Evolutionary conservation across 1,140 invertebrate species (phyloP).

Genomic region (Telenomus remus): DNA sequence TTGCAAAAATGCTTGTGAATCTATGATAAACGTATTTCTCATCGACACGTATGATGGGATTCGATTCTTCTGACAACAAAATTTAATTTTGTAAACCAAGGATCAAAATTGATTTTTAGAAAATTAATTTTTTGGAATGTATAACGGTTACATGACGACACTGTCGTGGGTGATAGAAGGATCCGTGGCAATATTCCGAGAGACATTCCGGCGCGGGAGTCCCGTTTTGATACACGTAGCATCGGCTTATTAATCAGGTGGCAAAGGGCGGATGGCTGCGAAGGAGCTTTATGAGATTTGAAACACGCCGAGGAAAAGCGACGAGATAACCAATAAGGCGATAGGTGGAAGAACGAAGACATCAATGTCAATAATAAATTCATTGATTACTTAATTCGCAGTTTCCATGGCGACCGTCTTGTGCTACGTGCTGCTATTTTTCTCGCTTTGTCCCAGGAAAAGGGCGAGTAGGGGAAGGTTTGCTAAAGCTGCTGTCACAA

Average conservation of each 20-base stretch:
- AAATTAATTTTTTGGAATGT: conserved; percentile 26
- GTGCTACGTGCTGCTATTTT: conserved; percentile 68
- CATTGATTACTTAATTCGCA: conserved; percentile 75
- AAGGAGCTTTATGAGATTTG: conserved; percentile 68
- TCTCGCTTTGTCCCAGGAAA: conserved; percentile 65
- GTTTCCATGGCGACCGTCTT: conserved; percentile 72
- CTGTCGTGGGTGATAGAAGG: conserved; percentile 20
- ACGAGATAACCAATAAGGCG: conserved; percentile 54
- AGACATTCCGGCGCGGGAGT: conserved; percentile 58
- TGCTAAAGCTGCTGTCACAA: conserved; percentile 66
- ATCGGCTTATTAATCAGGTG: conserved; percentile 70
- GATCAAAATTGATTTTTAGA: conserved; percentile 25
- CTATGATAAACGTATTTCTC: conserved; percentile 34
- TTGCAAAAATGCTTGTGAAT: conserved; percentile 4
- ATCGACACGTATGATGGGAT: conserved; percentile 29
- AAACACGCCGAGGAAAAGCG: conserved; percentile 65
- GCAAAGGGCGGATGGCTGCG: conserved; percentile 42
- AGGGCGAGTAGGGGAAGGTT: conserved; percentile 32
- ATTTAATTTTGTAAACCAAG: conserved; percentile 16
- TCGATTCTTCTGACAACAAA: conserved; percentile 10
- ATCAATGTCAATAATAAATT: conserved; percentile 77
- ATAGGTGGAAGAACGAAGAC: conserved; percentile 66
- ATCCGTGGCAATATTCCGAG: conserved; percentile 45
- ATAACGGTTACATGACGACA: conserved; percentile 34
- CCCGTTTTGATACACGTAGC: conserved; percentile 63